phyloP scores from a whole-genome alignment of 2,113 vertebrate genomes.

The Aspiorhynchus laticeps region DNA sequence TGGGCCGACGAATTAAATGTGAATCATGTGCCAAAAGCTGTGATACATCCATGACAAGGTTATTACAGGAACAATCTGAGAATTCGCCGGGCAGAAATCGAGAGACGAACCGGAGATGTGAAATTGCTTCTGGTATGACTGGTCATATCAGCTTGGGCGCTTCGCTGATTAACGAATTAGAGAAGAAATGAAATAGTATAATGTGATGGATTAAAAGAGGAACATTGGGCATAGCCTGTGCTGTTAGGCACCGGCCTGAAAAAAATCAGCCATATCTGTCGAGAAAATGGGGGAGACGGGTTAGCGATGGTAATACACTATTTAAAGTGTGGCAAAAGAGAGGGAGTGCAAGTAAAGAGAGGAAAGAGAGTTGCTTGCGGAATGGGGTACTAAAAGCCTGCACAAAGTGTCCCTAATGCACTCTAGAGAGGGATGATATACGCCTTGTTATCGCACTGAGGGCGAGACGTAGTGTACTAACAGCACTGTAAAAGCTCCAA shows the following conservation, averaged over 20 bases:
- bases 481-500: slow-evolving; percentile 41
- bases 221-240: slow-evolving; percentile 46
- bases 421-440: slow-evolving; percentile 36
- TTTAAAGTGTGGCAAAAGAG: slow-evolving; percentile 30
- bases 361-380: slow-evolving; percentile 22
- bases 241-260: slow-evolving; percentile 51
- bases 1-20: slow-evolving; percentile 37
- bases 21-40: slow-evolving; percentile 28
- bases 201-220: slow-evolving; percentile 65
- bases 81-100: slow-evolving; percentile 37
- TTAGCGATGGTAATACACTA: slow-evolving; percentile 40
- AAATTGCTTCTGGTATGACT: slow-evolving; percentile 56
- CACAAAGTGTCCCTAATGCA: slow-evolving; percentile 58
- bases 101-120: slow-evolving; percentile 44
- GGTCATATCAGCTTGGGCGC: slow-evolving; percentile 48
- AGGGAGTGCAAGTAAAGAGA: not conserved
- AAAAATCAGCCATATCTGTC: slow-evolving; percentile 53
- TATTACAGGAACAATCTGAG: slow-evolving; percentile 48
- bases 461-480: slow-evolving; percentile 16
- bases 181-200: slow-evolving; percentile 69
- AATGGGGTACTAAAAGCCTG: slow-evolving; percentile 51
- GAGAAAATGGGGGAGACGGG: slow-evolving; percentile 51
- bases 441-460: slow-evolving; percentile 28
- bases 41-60: slow-evolving; percentile 44
- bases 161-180: slow-evolving; percentile 63